Conservation (phyloP, 1,140 invertebrate species). For the Oscheius sp. region DNA sequence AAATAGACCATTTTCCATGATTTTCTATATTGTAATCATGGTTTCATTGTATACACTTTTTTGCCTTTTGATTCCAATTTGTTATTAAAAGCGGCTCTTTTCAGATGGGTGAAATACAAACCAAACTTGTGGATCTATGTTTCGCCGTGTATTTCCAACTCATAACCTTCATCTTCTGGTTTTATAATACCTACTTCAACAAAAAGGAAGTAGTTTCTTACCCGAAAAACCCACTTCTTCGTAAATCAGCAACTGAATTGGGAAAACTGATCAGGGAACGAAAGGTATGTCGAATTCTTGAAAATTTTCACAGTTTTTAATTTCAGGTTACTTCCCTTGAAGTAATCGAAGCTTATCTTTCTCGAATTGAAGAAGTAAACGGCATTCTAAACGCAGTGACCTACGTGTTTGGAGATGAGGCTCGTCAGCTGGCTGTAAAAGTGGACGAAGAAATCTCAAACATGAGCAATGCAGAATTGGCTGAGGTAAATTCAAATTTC, state of each 20-base stretch:
- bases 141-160: conserved; percentile 17
- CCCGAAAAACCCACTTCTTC: background rate
- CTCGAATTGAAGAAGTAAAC: conserved; percentile 32
- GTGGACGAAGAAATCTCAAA: conserved; percentile 1
- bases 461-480: background rate
- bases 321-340: conserved; percentile 23
- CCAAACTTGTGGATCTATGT: too few species aligned
- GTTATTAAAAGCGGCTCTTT: too few species aligned
- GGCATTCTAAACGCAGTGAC: conserved; percentile 30
- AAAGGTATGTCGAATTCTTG: too few species aligned
- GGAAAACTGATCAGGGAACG: background rate
- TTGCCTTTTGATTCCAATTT: too few species aligned
- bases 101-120: too few species aligned
- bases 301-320: too few species aligned
- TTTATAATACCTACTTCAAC: conserved; percentile 11
- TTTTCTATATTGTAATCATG: too few species aligned
- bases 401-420: conserved; percentile 29
- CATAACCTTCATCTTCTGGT: conserved; percentile 5
- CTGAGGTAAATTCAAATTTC: conserved; percentile 18
- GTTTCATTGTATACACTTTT: too few species aligned
- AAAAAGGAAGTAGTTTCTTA: background rate
- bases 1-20: too few species aligned
- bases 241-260: background rate
- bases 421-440: conserved; percentile 6
- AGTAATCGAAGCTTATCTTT: conserved; percentile 30